These are phyloP conservation scores for Athalia rosae DNA, from an alignment of 2,888 invertebrate genomes.

Conservation along the genomic window DNA sequence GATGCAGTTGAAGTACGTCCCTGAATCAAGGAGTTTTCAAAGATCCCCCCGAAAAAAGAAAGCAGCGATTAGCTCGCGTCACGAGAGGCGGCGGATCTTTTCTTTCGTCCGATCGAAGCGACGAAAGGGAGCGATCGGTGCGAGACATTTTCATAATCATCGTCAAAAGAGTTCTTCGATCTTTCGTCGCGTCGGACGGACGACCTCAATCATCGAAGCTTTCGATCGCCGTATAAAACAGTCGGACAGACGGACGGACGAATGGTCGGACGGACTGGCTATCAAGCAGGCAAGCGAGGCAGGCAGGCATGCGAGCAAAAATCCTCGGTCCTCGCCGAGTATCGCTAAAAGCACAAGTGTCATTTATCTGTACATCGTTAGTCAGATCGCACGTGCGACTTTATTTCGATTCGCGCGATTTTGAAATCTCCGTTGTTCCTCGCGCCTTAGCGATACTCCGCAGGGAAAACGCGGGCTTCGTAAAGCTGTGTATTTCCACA, in stretches of 20 bases:
- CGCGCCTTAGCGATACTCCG: no score
- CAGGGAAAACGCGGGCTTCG: no score
- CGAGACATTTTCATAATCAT: not conserved
- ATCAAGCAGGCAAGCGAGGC: constrained; percentile 16
- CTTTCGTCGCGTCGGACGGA: constrained; percentile 52
- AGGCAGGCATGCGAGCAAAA: constrained; percentile 9
- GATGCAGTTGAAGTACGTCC: constrained; percentile 99
- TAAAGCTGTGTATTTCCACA: no score
- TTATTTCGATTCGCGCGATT: no score
- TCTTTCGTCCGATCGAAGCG: constrained; percentile 51
- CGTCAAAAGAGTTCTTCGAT: constrained; percentile 44
- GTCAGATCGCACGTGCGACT: no score
- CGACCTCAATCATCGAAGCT: constrained; percentile 23
- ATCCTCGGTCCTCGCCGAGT: not conserved
- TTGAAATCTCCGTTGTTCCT: no score
- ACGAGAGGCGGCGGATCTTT: constrained; percentile 48
- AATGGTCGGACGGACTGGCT: not conserved
- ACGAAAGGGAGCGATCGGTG: constrained; percentile 52
- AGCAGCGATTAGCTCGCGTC: constrained; percentile 67
- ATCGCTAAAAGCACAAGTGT: no score
- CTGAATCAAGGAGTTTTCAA: constrained; percentile 76
- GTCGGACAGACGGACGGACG: constrained; percentile 21
- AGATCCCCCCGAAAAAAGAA: constrained; percentile 63
- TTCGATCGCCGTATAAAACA: constrained; percentile 15
- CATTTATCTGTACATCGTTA: no score